A percentile compares a stretch with the other conserved stretches of the same genome.
Conservation (phyloP, 2,888 invertebrate genomes). For the Eristalis arbustorum region DNA sequence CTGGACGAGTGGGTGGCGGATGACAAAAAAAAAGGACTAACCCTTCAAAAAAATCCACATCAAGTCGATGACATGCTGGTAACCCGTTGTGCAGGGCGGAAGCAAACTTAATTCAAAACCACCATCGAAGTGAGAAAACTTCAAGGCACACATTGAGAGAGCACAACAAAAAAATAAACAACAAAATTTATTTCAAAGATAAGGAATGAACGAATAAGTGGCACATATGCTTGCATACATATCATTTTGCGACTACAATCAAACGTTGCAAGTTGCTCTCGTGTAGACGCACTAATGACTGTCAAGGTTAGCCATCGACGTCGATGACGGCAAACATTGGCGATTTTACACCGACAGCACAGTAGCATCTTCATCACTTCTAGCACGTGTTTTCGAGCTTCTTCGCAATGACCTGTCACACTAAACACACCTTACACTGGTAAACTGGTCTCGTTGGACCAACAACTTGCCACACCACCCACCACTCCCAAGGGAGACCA, state of each 20-base stretch:
- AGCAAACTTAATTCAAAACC: background rate
- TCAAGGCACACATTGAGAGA: background rate
- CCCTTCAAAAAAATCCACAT: background rate
- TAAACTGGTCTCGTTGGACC: background rate
- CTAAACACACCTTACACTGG: background rate
- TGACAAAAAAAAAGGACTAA: background rate
- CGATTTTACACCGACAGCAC: background rate
- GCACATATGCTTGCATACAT: background rate
- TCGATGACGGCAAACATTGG: background rate
- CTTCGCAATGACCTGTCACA: background rate
- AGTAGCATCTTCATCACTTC: background rate
- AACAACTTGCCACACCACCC: background rate
- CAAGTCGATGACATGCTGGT: background rate
- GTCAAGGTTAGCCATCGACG: background rate
- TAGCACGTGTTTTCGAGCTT: constrained; percentile 22
- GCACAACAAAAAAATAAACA: background rate
- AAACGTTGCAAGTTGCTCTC: background rate
- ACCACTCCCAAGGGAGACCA: background rate
- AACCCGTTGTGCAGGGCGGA: background rate
- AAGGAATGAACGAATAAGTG: background rate
- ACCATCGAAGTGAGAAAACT: background rate
- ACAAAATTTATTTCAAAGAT: background rate
- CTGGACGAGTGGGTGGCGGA: no score
- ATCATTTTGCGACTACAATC: background rate
- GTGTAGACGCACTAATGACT: background rate